Evolutionary conservation across 2,113 vertebrate genomes (phyloP).

Genomic region (Bos indicus): DNA sequence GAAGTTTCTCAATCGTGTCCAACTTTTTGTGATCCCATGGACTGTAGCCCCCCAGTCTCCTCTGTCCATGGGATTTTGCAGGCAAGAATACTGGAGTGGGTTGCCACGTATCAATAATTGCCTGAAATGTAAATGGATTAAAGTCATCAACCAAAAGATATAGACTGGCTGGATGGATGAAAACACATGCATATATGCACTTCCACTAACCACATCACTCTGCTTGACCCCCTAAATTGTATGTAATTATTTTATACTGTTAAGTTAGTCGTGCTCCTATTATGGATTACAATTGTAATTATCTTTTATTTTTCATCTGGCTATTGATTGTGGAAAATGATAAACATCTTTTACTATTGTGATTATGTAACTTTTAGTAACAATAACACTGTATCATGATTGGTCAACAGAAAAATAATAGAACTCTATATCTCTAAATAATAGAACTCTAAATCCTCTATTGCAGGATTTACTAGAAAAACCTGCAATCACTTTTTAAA

Average conservation of each 20-base stretch:
- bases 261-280: neutral
- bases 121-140: neutral
- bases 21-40: neutral
- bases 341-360: neutral
- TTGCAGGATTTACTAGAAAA: neutral
- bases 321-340: neutral
- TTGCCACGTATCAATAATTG: neutral
- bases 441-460: too few species aligned
- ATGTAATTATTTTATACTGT: neutral
- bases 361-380: neutral
- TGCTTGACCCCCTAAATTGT: neutral
- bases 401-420: neutral
- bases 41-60: neutral
- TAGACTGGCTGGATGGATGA: neutral
- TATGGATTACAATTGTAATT: neutral
- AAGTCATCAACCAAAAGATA: neutral
- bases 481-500: neutral
- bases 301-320: neutral
- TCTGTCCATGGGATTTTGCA: neutral
- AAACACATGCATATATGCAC: neutral
- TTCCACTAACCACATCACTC: neutral
- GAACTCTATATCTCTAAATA: neutral
- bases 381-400: neutral
- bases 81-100: neutral
- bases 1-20: neutral